These are phyloP conservation scores for Emys orbicularis DNA, from an alignment of 2,797 vertebrate genomes.

Conservation along the genomic window DNA sequence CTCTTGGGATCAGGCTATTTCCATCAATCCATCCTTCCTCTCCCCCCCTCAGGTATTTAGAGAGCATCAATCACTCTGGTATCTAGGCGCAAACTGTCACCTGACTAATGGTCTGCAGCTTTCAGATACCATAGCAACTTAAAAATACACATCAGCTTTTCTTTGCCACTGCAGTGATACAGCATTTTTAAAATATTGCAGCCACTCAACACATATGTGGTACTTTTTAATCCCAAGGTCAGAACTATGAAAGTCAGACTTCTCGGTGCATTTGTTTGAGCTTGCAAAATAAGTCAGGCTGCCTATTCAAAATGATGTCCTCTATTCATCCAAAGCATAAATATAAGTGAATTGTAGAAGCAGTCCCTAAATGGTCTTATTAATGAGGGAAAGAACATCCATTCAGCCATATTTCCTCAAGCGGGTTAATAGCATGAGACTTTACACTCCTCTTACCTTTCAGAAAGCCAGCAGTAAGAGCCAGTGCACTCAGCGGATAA, in stretches of 20 bases:
- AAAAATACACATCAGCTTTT: background rate
- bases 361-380: background rate
- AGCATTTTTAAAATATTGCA: background rate
- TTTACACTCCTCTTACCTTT: background rate
- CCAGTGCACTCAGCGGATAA: background rate
- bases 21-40: background rate
- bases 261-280: background rate
- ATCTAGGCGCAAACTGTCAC: background rate
- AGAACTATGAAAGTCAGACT: background rate
- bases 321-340: background rate
- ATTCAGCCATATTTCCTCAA: background rate
- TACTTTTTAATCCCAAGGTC: background rate
- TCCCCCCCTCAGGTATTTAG: conserved; percentile 18
- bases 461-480: background rate
- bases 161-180: background rate
- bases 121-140: conserved; percentile 13
- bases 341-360: background rate
- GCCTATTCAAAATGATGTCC: background rate
- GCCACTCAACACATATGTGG: fast-evolving
- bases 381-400: background rate
- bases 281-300: background rate
- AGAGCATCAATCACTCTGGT: conserved; percentile 28
- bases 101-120: conserved; percentile 38
- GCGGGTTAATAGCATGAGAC: background rate
- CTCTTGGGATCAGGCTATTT: background rate